Evolutionary conservation across 2,888 invertebrate genomes (phyloP).

Genomic region (Rhagophthalmus giganteus): DNA sequence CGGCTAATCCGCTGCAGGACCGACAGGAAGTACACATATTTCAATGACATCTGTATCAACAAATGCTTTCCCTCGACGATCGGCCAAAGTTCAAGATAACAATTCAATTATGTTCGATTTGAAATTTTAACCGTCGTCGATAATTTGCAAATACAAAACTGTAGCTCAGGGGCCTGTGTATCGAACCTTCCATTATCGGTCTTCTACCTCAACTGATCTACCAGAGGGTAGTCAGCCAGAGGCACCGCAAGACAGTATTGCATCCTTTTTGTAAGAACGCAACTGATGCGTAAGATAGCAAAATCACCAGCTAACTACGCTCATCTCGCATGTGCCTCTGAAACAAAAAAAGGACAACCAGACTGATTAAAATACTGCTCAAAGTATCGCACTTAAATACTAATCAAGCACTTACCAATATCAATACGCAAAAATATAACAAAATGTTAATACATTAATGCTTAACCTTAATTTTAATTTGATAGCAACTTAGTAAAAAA

Average conservation of each 20-base stretch:
- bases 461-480: too few species aligned
- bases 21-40: slow-evolving; percentile 42
- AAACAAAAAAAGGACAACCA: slow-evolving; percentile 64
- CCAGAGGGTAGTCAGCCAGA: slow-evolving; percentile 53
- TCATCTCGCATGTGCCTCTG: slow-evolving; percentile 84
- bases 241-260: slow-evolving; percentile 56
- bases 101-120: too few species aligned
- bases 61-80: slow-evolving; percentile 36
- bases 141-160: slow-evolving; percentile 7
- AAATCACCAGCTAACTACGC: slow-evolving; percentile 56
- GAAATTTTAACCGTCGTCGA: slow-evolving; percentile 10
- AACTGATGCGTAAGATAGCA: slow-evolving; percentile 55
- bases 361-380: slow-evolving; percentile 54
- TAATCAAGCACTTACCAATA: slow-evolving; percentile 26
- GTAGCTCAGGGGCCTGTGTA: slow-evolving; percentile 29
- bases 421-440: slow-evolving; percentile 5
- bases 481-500: neutral
- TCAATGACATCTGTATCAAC: slow-evolving; percentile 47
- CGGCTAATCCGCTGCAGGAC: slow-evolving; percentile 45
- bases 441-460: neutral
- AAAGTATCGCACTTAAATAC: slow-evolving; percentile 21
- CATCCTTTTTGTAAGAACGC: slow-evolving; percentile 45
- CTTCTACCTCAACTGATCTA: slow-evolving; percentile 47
- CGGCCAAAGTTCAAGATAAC: slow-evolving; percentile 16
- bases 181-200: slow-evolving; percentile 55